phyloP scores from a whole-genome alignment of 2,113 vertebrate species.

The Alosa alosa region DNA sequence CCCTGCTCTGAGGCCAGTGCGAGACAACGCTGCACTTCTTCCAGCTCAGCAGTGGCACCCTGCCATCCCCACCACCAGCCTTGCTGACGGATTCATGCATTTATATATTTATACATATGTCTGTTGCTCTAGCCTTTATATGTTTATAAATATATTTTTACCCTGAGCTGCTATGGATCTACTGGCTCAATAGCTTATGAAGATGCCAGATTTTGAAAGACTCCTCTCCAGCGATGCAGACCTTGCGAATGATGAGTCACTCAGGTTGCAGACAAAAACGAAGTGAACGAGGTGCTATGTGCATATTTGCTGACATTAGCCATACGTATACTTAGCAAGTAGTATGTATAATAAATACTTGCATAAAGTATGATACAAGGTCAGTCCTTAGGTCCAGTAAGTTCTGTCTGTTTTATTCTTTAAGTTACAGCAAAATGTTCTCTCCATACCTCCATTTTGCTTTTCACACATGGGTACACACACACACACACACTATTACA shows the following conservation, averaged over 20 bases:
- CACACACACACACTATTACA: background rate
- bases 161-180: background rate
- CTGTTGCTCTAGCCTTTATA: constrained; percentile 38
- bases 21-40: constrained; percentile 65
- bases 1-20: constrained; percentile 40
- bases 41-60: constrained; percentile 48
- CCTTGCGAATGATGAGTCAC: background rate
- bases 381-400: background rate
- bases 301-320: background rate
- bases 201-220: background rate
- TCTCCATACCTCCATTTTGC: background rate
- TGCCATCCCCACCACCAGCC: constrained; percentile 58
- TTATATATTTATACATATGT: constrained; percentile 55
- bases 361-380: background rate
- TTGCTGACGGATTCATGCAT: constrained; percentile 59
- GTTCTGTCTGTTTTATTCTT: background rate
- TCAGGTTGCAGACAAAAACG: background rate
- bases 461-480: too few species aligned
- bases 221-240: background rate
- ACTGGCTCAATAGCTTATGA: background rate
- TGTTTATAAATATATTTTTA: constrained; percentile 7
- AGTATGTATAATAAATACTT: background rate
- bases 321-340: background rate
- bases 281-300: background rate
- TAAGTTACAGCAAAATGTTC: too few species aligned